Evolutionary conservation across 2,797 vertebrate species (phyloP), one percentile per base, ranked within the genome.

Genomic region (Rhincodon typus): DNA sequence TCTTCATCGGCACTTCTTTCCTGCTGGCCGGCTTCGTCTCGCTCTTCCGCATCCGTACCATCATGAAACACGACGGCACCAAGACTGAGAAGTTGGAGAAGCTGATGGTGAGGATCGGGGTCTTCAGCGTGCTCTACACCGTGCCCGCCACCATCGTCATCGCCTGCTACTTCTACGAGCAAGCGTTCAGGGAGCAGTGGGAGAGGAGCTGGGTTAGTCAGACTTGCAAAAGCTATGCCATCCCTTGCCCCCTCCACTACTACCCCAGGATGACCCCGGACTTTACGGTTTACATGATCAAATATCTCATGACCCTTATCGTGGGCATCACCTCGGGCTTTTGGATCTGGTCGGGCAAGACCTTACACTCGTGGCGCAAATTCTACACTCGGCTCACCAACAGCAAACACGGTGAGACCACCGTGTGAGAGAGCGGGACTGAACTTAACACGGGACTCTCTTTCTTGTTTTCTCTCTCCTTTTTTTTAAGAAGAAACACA

Each of bases 301-400:
- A 99, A 97, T 99, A 99, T 97, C 98, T 99, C 97, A 99, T 99
- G 99, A 99, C 99, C 21, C 99, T 99, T 96, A 99, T 99, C 96
- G 99, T 99, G 96, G 99, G 99, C 96, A 99, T 99, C 98, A 99
- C 99, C 90, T 99, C 99, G 0, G 99, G 99, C 34, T 99, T 99
- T 97, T 99, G 99, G 99, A 99, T 99, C 98, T 99, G 99, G 99
- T 99, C 99, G 0, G 99, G 99, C 72, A 99, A 99, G 98, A 99
- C 99, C n/a, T 97, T 99, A 96, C 98, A 99, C 72, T 99, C 99
- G 2, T 99, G 99, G 99, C 98, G 98, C 84, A 99, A 99, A 97
- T 99, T 99, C 97, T 99, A 99, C 97, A 98, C 98, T 0, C 98
- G 98, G 38, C 98, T 99, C 96, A 98, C 98, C 96, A 98, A 98